A percentile compares a stretch with the other conserved stretches of the same genome.
These are phyloP conservation scores for Ambastaia sidthimunki DNA, from an alignment of 2,797 vertebrate genomes.

Conservation along the genomic window DNA sequence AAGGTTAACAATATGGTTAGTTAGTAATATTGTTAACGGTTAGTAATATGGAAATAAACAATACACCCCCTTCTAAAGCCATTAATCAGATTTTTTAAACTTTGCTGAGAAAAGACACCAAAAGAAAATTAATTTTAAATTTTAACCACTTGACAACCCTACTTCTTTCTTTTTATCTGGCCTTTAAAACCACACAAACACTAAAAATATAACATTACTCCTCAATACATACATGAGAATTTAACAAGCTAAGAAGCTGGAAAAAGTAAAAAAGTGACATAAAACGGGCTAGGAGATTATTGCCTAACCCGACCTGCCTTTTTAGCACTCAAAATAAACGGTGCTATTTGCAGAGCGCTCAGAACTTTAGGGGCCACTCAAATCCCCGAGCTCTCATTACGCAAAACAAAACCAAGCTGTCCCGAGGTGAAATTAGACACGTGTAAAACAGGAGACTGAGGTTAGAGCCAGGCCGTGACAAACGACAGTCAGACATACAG, in stretches of 20 bases:
- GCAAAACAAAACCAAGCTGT: conserved; percentile 62
- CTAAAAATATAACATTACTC: background rate
- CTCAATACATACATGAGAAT: background rate
- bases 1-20: too few relatives aligned
- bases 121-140: conserved; percentile 1
- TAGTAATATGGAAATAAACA: too few relatives aligned
- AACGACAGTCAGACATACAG: conserved; percentile 41
- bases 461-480: conserved; percentile 24
- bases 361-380: conserved; percentile 56
- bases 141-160: too few relatives aligned
- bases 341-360: conserved; percentile 60
- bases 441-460: background rate
- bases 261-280: conserved; percentile 40
- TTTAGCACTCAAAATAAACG: conserved; percentile 56
- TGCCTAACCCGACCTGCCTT: conserved; percentile 60
- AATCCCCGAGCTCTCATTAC: conserved; percentile 63
- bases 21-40: too few relatives aligned
- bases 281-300: conserved; percentile 51
- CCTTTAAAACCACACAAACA: conserved; percentile 1
- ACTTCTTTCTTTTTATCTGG: background rate
- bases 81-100: too few relatives aligned
- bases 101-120: conserved; percentile 47
- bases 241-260: background rate
- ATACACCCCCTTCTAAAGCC: too few relatives aligned
- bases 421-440: conserved; percentile 34